A percentile compares a stretch with the other conserved stretches of the same genome.
These are phyloP conservation scores for Aramus guarauna DNA, from an alignment of 2,113 vertebrate genomes.

Conservation along the genomic window DNA sequence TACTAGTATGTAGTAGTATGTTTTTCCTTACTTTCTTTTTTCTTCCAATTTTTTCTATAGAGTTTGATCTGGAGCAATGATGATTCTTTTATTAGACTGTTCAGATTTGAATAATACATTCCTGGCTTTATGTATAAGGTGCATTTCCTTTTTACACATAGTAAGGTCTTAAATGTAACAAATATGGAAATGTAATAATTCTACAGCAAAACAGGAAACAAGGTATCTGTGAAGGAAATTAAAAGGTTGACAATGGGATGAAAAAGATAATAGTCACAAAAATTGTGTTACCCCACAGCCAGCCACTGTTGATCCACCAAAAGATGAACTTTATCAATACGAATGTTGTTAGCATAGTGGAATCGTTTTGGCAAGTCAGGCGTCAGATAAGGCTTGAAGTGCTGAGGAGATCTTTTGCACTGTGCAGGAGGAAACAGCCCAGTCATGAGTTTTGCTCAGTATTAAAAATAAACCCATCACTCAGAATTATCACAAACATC, in stretches of 20 bases:
- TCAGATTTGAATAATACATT: not conserved
- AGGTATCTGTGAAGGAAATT: not conserved
- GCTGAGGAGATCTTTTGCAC: slow-evolving; percentile 84
- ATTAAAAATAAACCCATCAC: not conserved
- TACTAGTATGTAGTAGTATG: not conserved
- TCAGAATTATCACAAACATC: not conserved
- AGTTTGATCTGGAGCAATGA: not conserved
- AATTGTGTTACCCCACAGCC: slow-evolving; percentile 78
- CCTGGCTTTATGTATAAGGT: not conserved
- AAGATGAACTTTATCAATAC: slow-evolving; percentile 90
- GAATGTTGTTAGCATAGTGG: slow-evolving; percentile 87
- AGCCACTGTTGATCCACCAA: slow-evolving; percentile 89
- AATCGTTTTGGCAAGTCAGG: slow-evolving; percentile 90
- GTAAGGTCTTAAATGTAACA: not conserved
- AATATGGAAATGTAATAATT: not conserved
- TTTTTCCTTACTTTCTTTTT: not conserved
- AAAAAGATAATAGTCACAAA: not conserved
- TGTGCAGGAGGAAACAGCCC: slow-evolving; percentile 57
- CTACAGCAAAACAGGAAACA: not conserved
- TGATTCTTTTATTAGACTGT: not conserved
- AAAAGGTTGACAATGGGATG: not conserved
- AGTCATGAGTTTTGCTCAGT: not conserved
- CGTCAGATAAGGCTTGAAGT: slow-evolving; percentile 90
- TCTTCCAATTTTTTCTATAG: not conserved
- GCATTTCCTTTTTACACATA: not conserved